A percentile compares a stretch with the other conserved stretches of the same genome.
Evolutionary conservation across 2,113 vertebrate species (phyloP).

Genomic region (Chaetura pelagica): DNA sequence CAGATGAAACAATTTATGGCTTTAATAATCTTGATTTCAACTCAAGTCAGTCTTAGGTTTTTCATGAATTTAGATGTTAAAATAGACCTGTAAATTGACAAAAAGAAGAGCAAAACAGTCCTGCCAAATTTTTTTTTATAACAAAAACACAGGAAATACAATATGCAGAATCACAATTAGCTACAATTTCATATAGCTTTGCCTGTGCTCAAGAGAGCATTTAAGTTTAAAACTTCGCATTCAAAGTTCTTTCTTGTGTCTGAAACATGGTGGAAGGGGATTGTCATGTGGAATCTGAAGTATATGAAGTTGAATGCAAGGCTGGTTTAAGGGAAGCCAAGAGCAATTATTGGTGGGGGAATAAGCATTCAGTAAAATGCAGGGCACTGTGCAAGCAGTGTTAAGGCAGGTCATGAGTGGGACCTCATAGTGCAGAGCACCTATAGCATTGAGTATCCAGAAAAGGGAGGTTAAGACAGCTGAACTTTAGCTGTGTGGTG

Average conservation of each 20-base stretch:
- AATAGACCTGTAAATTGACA: neutral
- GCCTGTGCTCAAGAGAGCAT: neutral
- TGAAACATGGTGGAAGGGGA: neutral
- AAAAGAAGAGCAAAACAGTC: neutral
- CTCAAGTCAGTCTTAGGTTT: neutral
- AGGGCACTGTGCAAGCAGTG: neutral
- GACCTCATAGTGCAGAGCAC: rapidly evolving
- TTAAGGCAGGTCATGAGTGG: neutral
- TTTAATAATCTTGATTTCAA: neutral
- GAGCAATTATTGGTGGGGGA: rapidly evolving
- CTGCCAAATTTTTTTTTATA: neutral
- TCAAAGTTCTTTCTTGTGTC: neutral
- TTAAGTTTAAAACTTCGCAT: neutral
- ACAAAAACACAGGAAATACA: neutral
- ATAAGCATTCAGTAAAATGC: neutral
- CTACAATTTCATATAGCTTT: neutral
- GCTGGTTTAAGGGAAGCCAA: neutral
- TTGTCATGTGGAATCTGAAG: neutral
- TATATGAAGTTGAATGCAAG: neutral
- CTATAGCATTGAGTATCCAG: neutral
- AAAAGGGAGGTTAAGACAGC: neutral
- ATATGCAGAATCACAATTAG: neutral
- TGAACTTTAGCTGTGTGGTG: neutral
- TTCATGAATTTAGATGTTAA: neutral
- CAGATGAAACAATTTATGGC: neutral